phyloP scores from a whole-genome alignment of 1,140 invertebrate genomes.

The Rhynchophorus ferrugineus region DNA sequence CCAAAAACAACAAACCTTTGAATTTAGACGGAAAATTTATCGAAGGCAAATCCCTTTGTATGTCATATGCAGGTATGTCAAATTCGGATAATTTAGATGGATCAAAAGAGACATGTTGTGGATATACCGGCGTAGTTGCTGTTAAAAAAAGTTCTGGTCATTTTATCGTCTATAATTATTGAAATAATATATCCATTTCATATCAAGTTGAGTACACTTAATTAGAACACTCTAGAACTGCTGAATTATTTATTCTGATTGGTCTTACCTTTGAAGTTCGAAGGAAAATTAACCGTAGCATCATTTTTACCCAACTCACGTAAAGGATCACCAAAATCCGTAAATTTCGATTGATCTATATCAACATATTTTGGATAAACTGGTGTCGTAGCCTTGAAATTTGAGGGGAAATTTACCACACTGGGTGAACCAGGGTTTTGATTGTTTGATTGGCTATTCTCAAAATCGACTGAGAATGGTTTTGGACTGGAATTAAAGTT shows the following conservation, averaged over 20 bases:
- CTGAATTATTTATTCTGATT: neutral
- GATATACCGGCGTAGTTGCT: conserved; percentile 11
- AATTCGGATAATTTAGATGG: neutral
- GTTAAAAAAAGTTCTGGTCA: conserved; percentile 5
- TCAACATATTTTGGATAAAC: conserved; percentile 33
- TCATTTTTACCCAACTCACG: neutral
- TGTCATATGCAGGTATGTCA: neutral
- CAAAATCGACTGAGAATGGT: neutral
- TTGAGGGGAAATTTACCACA: conserved; percentile 28
- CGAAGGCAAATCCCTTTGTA: neutral
- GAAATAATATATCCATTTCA: neutral
- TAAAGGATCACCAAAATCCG: conserved; percentile 12
- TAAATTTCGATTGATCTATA: conserved; percentile 9
- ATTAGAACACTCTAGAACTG: neutral
- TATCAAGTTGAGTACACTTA: neutral
- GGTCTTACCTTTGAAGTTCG: conserved; percentile 9
- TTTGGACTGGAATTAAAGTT: neutral
- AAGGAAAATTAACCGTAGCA: conserved; percentile 4
- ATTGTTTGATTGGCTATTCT: neutral
- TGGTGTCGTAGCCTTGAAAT: conserved; percentile 35
- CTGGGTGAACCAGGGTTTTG: neutral
- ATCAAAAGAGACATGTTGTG: neutral
- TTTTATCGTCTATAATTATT: neutral
- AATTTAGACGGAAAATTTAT: conserved; percentile 16
- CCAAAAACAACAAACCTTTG: conserved; percentile 7